These are phyloP conservation scores for Zoanthus solanderi DNA, from an alignment of 92 coral and sea anemone species.

Conservation along the genomic window DNA sequence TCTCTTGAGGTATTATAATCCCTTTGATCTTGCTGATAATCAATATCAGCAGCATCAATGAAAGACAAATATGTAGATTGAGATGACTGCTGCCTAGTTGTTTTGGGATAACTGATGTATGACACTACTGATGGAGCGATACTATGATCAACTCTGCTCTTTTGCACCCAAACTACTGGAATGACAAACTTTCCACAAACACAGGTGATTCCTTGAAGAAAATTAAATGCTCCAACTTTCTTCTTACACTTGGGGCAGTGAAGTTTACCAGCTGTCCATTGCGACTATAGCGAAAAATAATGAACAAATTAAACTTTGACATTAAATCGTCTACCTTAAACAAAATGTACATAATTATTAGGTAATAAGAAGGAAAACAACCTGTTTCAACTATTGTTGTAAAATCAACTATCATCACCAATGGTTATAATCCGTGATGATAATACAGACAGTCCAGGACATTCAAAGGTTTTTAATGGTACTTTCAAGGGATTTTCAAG, in stretches of 20 bases:
- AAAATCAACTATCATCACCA: too few relatives aligned
- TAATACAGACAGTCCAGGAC: too few relatives aligned
- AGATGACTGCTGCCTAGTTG: not conserved
- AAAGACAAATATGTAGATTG: not conserved
- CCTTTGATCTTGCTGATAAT: not conserved
- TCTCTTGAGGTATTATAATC: not conserved
- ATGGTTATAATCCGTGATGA: too few relatives aligned
- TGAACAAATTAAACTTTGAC: not conserved
- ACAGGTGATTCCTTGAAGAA: slow-evolving; percentile 82
- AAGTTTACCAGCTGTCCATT: slow-evolving; percentile 92
- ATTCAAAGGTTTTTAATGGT: too few relatives aligned
- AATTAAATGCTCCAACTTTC: slow-evolving; percentile 93
- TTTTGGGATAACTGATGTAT: slow-evolving; percentile 29
- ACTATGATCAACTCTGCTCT: slow-evolving; percentile 80
- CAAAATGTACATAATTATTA: not conserved
- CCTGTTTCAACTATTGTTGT: too few relatives aligned
- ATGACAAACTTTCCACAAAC: slow-evolving; percentile 80
- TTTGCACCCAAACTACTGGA: slow-evolving; percentile 96
- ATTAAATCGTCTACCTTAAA: too few relatives aligned
- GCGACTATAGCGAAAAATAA: slow-evolving; percentile 50
- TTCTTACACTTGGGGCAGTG: slow-evolving; percentile 86
- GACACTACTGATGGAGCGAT: not conserved
- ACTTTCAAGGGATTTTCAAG: too few relatives aligned
- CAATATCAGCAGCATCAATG: not conserved
- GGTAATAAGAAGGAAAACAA: not conserved